A percentile compares a stretch with the other conserved stretches of the same genome.
Evolutionary conservation across 2,888 invertebrate species (phyloP).

Genomic region (Megamerina dolium): DNA sequence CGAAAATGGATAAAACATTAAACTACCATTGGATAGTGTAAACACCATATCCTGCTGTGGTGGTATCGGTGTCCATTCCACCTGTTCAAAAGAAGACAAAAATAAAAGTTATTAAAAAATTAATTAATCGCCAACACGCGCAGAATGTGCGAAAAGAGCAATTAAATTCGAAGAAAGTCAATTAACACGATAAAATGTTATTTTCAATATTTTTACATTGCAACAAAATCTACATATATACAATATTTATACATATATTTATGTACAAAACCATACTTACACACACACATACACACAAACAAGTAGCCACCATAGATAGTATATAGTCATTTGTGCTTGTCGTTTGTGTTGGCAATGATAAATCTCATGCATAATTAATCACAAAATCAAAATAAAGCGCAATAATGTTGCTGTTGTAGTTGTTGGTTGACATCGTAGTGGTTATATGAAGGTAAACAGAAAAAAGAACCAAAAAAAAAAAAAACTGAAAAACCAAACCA

Average conservation of each 20-base stretch:
- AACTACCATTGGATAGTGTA: conserved; percentile 74
- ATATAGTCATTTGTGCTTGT: no score
- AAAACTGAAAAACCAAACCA: no score
- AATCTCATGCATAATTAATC: conserved; percentile 36
- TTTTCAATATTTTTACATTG: not conserved
- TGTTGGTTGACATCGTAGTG: no score
- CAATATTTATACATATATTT: no score
- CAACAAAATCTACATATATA: not conserved
- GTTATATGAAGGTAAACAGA: no score
- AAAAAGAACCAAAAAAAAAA: no score
- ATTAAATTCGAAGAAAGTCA: not conserved
- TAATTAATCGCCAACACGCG: not conserved
- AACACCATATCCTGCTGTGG: conserved; percentile 66
- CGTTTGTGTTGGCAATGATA: not conserved
- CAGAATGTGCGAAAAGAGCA: not conserved
- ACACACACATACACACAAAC: no score
- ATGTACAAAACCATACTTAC: no score
- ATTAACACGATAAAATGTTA: not conserved
- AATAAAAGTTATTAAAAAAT: conserved; percentile 5
- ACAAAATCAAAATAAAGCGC: conserved; percentile 22
- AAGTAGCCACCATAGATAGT: no score
- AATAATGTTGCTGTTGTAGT: no score
- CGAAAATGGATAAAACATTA: conserved; percentile 79
- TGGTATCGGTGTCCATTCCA: conserved; percentile 71
- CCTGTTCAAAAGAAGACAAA: conserved; percentile 42